Percentiles rank a stretch among this genome's conserved stretches.
These are phyloP conservation scores for Eristalis intricaria DNA, from an alignment of 2,888 invertebrate species.

Conservation along the genomic window DNA sequence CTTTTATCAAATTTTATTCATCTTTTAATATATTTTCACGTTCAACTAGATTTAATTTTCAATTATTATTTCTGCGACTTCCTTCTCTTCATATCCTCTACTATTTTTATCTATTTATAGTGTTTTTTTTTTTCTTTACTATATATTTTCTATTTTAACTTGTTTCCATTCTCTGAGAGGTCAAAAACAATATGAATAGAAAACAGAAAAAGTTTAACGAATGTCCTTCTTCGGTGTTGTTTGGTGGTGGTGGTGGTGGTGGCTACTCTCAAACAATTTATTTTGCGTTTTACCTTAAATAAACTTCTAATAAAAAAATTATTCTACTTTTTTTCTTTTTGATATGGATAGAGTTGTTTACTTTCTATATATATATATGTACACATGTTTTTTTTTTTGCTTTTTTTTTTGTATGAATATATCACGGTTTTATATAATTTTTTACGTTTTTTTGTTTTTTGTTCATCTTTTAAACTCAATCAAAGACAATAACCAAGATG, in stretches of 20 bases:
- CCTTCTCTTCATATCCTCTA: conserved; percentile 14
- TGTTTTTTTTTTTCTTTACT: conserved; percentile 40
- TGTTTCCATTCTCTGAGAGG: conserved; percentile 37
- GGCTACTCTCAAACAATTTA: conserved; percentile 34
- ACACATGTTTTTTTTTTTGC: conserved; percentile 20
- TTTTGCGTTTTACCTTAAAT: conserved; percentile 17
- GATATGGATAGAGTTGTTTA: conserved; percentile 71
- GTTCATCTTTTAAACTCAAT: neutral
- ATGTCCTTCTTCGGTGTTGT: conserved; percentile 32
- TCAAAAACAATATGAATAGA: conserved; percentile 15
- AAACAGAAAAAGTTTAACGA: neutral
- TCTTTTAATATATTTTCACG: conserved; percentile 23
- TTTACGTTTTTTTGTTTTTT: neutral
- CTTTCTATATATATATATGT: conserved; percentile 52
- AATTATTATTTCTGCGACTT: conserved; percentile 11
- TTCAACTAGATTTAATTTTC: conserved; percentile 31
- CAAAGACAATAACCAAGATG: neutral
- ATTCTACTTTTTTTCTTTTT: conserved; percentile 63
- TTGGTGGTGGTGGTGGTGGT: conserved; percentile 65
- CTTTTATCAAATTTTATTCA: conserved; percentile 44
- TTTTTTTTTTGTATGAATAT: conserved; percentile 63
- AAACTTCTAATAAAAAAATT: conserved; percentile 64
- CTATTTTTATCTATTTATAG: conserved; percentile 62
- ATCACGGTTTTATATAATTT: conserved; percentile 68
- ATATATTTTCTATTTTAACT: conserved; percentile 39